Evolutionary conservation across 1,140 invertebrate species (phyloP).

Genomic region (Drosophila sechellia): DNA sequence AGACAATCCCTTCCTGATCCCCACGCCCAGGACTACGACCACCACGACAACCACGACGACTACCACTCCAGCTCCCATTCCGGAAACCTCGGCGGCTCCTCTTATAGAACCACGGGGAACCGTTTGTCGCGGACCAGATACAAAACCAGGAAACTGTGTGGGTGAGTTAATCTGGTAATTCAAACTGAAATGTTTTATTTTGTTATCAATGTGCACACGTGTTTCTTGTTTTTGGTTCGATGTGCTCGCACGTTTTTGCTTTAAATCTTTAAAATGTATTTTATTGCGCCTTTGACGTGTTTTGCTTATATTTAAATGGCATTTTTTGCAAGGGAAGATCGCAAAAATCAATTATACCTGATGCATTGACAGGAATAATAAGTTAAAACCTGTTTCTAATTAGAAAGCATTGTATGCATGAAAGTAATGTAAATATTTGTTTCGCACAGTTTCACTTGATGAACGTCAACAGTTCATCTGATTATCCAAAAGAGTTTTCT

Average conservation of each 20-base stretch:
- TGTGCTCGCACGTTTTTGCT: neutral
- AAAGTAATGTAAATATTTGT: neutral
- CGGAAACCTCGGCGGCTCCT: constrained; percentile 21
- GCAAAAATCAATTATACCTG: neutral
- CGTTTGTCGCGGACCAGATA: constrained; percentile 61
- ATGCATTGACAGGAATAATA: neutral
- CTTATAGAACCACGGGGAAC: constrained; percentile 40
- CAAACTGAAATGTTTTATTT: too few species aligned
- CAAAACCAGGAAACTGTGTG: constrained; percentile 58
- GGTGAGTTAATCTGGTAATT: constrained; percentile 35
- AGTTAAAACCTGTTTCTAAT: neutral
- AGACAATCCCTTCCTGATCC: constrained; percentile 54
- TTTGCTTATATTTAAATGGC: neutral
- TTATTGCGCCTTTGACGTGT: neutral
- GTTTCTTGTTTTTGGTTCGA: neutral
- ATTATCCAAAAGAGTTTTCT: neutral
- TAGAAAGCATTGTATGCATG: neutral
- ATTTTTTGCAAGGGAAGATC: neutral
- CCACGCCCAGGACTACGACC: neutral
- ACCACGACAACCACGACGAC: constrained; percentile 33
- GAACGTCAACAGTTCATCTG: neutral
- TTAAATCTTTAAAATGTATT: neutral
- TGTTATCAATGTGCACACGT: neutral
- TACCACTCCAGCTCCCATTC: constrained; percentile 28
- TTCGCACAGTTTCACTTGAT: neutral